Conservation (phyloP, 2,888 invertebrate genomes). For the Torymus tubicola region DNA sequence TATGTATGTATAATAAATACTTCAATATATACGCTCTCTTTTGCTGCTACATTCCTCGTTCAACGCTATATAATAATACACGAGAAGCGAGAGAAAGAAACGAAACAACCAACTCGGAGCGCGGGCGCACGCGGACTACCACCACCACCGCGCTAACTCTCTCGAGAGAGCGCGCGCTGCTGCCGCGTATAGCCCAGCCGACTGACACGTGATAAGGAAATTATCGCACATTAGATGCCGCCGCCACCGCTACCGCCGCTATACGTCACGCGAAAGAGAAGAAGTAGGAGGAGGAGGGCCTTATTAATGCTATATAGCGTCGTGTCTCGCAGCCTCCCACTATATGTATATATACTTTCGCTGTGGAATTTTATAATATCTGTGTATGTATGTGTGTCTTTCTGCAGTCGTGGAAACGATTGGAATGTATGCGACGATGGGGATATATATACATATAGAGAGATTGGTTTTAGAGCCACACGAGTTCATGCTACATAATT, state of each 20-base stretch:
- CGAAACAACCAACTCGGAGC: no score
- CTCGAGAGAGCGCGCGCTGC: conserved; percentile 53
- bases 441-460: no score
- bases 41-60: no score
- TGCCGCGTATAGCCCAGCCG: conserved; percentile 60
- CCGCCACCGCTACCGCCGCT: no score
- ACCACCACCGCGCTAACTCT: background rate
- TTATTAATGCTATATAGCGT: conserved; percentile 33
- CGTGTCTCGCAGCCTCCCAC: background rate
- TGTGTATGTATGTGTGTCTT: background rate
- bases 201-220: conserved; percentile 66
- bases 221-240: conserved; percentile 64
- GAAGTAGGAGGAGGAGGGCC: conserved; percentile 6
- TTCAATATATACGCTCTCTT: no score
- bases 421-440: no score
- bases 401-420: no score
- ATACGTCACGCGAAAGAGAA: conserved; percentile 63
- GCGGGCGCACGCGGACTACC: background rate
- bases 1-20: no score
- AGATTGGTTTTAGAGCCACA: no score
- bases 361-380: conserved; percentile 27
- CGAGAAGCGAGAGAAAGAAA: no score
- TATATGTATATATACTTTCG: background rate
- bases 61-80: no score
- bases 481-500: no score